Conservation (phyloP, 2,888 invertebrate genomes). For the Acronicta leporina region DNA sequence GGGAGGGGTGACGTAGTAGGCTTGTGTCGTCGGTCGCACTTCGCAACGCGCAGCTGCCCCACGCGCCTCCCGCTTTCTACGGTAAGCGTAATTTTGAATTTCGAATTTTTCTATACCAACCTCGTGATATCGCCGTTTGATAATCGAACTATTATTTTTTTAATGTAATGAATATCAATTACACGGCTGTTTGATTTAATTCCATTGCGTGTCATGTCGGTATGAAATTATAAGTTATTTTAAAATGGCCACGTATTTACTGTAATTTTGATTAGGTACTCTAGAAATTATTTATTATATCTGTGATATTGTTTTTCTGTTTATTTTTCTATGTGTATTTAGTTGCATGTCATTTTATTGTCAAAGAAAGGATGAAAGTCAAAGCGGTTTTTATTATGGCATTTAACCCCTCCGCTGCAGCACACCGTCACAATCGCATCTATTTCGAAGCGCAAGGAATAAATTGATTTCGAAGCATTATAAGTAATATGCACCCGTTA, state of each 20-base stretch:
- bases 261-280: constrained; percentile 12
- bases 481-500: constrained; percentile 8
- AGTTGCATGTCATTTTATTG: neutral
- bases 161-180: constrained; percentile 48
- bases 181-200: constrained; percentile 43
- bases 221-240: constrained; percentile 31
- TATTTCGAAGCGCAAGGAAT: constrained; percentile 19
- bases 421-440: constrained; percentile 1
- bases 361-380: constrained; percentile 3
- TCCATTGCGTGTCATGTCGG: constrained; percentile 41
- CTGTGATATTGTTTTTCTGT: neutral
- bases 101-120: constrained; percentile 43
- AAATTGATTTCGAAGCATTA: constrained; percentile 10
- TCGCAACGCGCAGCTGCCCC: constrained; percentile 78
- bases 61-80: constrained; percentile 58
- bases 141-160: constrained; percentile 36
- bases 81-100: constrained; percentile 58
- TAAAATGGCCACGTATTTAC: constrained; percentile 37
- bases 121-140: constrained; percentile 51
- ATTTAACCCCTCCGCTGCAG: constrained; percentile 39
- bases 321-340: neutral
- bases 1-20: constrained; percentile 72
- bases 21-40: constrained; percentile 73
- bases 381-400: constrained; percentile 20
- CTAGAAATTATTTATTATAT: constrained; percentile 16